Conservation (phyloP, 2,888 invertebrate genomes). For the Eupithecia insigniata region DNA sequence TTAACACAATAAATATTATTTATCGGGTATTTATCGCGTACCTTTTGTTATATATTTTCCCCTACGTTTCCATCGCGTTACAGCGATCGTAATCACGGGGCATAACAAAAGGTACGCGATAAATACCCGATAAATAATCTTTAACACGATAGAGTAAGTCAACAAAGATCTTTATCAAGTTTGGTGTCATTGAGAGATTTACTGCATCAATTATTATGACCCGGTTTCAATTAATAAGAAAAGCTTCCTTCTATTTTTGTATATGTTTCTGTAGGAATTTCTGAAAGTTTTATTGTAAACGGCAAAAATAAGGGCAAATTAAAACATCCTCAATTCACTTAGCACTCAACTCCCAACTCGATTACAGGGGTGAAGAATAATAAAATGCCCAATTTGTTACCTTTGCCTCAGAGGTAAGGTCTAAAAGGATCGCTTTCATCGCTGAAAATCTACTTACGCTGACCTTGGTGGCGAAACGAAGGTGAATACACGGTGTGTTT, state of each 20-base stretch:
- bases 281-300: neutral
- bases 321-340: conserved; percentile 44
- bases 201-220: neutral
- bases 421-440: conserved; percentile 63
- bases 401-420: conserved; percentile 52
- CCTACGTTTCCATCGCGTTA: too few relatives aligned
- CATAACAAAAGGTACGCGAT: too few relatives aligned
- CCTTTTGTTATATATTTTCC: too few relatives aligned
- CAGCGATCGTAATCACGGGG: too few relatives aligned
- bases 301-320: conserved; percentile 17
- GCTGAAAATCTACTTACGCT: conserved; percentile 57
- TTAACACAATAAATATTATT: too few relatives aligned
- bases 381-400: conserved; percentile 76
- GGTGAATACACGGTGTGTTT: neutral
- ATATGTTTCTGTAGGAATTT: neutral
- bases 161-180: neutral
- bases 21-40: too few relatives aligned
- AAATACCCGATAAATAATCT: too few relatives aligned
- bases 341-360: conserved; percentile 59
- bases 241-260: neutral
- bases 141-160: too few relatives aligned
- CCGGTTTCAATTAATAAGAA: neutral
- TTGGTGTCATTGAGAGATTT: neutral
- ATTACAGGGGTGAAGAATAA: conserved; percentile 73
- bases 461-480: conserved; percentile 46